phyloP scores from a whole-genome alignment of 2,797 vertebrate genomes.

The Lepilemur ruficaudatus region DNA sequence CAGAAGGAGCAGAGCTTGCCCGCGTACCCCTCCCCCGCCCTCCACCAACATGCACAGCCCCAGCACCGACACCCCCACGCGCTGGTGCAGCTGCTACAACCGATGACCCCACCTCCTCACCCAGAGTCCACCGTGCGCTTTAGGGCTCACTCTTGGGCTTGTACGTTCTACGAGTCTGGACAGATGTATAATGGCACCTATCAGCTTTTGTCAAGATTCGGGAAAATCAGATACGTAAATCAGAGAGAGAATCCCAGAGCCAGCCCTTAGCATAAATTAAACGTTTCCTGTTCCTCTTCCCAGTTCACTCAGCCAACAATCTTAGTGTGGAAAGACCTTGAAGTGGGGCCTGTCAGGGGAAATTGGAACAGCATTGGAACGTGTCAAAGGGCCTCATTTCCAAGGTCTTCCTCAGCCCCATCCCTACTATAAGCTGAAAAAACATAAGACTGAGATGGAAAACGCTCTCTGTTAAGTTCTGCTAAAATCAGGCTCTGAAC shows the following conservation, averaged over 20 bases:
- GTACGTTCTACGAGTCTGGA: neutral
- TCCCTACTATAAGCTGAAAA: fast-evolving
- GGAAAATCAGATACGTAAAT: neutral
- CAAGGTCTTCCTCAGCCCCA: neutral
- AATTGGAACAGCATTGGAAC: too few species aligned
- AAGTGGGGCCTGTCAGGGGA: neutral
- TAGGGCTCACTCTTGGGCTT: neutral
- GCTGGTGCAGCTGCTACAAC: neutral
- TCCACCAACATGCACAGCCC: neutral
- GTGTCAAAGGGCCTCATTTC: fast-evolving
- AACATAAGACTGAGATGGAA: fast-evolving
- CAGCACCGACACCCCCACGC: neutral
- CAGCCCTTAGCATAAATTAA: neutral
- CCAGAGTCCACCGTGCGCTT: fast-evolving
- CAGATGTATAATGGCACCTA: too few species aligned
- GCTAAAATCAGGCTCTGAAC: fast-evolving
- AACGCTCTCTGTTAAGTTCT: fast-evolving
- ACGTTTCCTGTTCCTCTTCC: too few species aligned
- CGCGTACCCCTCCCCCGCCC: fast-evolving
- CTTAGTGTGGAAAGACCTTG: neutral
- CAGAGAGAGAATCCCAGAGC: neutral
- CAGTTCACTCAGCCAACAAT: too few species aligned
- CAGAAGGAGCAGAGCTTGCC: neutral
- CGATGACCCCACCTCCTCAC: fast-evolving
- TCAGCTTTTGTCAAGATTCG: neutral